Evolutionary conservation across 1,140 invertebrate species (phyloP), one percentile per base, ranked within the genome.

Genomic region (Drosophila grimshawi): DNA sequence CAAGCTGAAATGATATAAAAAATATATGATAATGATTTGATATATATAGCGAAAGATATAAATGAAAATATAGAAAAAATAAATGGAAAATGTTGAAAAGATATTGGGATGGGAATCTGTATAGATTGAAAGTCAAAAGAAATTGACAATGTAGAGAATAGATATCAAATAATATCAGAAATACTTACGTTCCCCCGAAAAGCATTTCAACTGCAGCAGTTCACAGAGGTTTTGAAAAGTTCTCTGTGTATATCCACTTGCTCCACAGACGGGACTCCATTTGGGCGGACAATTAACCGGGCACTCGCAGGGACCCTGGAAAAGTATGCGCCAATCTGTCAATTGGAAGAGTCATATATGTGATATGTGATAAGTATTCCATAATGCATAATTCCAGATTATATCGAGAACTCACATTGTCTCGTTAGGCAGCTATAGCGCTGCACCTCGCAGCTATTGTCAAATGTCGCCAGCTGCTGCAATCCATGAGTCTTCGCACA

Each of bases 251-350:
- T 59, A 52, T 10, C 27, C 67, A 2, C 59, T 33, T 2, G 6
- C 6, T 10, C 52, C 72, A n/a, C 72, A 75, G 27, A 75, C 7
- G 4, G 72, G 72, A 6, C 37, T 63, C 8, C 8, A 52, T 1
- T 6, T 46, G 5, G 4, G 4, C 0, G 53, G 59, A 5, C 72
- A 75, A 1, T 57, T 32, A 8, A 32, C 49, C 0, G 72, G 72
- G 10, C 72, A 75, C 1, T 75, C 60, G 32, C 82, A 86, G 0
- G 61, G 48, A 4, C 77, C 77, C 10, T 67, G 46, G n/a, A 74
- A 76, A 0, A 83, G 59, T n/a, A 88, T 74, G 29, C 63, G 41
- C 65, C 72, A 86, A 29, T 69, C 82, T 86, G 10, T 0, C 57
- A 39, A 19, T 19, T 19, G 19, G 19, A 32, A 37, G 5, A 33